phyloP scores from a whole-genome alignment of 2,113 vertebrate species.

The Electrona antarctica region DNA sequence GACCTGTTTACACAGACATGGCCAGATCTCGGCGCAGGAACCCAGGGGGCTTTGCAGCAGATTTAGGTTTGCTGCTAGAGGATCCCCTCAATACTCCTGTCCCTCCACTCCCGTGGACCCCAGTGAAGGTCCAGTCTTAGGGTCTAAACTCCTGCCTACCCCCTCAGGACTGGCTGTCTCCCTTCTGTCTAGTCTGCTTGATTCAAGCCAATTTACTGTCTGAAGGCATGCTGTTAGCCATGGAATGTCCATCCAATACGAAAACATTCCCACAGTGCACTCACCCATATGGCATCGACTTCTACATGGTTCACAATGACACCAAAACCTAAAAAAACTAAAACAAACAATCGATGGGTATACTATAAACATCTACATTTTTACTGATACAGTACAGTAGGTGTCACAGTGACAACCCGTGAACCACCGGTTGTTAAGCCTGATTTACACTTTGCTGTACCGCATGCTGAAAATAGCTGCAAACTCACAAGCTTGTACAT shows the following conservation, averaged over 20 bases:
- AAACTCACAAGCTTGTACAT: too few relatives aligned
- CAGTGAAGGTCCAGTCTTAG: conserved; percentile 54
- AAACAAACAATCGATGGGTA: conserved; percentile 2
- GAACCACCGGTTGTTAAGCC: conserved; percentile 18
- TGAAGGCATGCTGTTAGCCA: conserved; percentile 44
- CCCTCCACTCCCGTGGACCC: conserved; percentile 43
- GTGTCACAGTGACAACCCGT: conserved; percentile 35
- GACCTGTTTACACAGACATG: conserved; percentile 67
- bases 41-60: conserved; percentile 35
- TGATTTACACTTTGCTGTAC: conserved; percentile 26
- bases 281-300: conserved; percentile 20
- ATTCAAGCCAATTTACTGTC: conserved; percentile 60
- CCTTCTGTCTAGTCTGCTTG: conserved; percentile 49
- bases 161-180: conserved; percentile 55
- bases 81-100: conserved; percentile 29
- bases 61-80: conserved; percentile 37
- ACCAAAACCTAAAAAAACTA: conserved; percentile 50
- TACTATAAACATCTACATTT: conserved; percentile 1
- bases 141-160: conserved; percentile 45
- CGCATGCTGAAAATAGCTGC: neutral
- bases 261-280: conserved; percentile 52
- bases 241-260: conserved; percentile 32
- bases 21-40: conserved; percentile 54
- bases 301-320: conserved; percentile 24
- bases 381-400: neutral